Evolutionary conservation across 2,113 vertebrate species (phyloP).

Genomic region (Pavo muticus): DNA sequence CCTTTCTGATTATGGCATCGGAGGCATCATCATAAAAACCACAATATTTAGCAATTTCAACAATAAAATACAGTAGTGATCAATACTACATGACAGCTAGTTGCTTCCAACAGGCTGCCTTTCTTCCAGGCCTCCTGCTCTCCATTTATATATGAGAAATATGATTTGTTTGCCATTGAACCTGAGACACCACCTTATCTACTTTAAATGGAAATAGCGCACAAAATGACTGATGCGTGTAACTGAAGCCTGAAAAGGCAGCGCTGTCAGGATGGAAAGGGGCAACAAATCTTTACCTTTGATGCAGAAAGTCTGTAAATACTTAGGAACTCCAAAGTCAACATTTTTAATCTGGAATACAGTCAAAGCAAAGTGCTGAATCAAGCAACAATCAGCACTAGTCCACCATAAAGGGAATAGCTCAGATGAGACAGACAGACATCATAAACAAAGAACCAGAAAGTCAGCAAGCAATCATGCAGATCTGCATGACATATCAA

Average conservation of each 20-base stretch:
- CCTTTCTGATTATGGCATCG: background rate
- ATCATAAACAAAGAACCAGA: background rate
- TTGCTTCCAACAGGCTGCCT: background rate
- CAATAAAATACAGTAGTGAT: background rate
- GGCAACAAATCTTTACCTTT: background rate
- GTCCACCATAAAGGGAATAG: background rate
- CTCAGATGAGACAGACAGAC: background rate
- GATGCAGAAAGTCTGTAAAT: background rate
- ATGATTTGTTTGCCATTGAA: background rate
- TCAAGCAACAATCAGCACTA: background rate
- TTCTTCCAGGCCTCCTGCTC: background rate
- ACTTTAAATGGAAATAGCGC: background rate
- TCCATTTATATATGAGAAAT: background rate
- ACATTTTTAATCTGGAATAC: background rate
- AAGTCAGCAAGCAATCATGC: background rate
- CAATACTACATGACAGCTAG: background rate
- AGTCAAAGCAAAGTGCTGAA: background rate
- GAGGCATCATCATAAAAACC: background rate
- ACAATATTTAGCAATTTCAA: background rate
- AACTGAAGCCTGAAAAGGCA: background rate
- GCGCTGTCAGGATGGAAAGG: background rate
- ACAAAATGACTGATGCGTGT: background rate
- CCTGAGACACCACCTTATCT: background rate
- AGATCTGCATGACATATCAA: background rate
- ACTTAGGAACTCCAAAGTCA: background rate